Evolutionary conservation across 2,888 invertebrate species (phyloP).

Genomic region (Tetropium fuscum): DNA sequence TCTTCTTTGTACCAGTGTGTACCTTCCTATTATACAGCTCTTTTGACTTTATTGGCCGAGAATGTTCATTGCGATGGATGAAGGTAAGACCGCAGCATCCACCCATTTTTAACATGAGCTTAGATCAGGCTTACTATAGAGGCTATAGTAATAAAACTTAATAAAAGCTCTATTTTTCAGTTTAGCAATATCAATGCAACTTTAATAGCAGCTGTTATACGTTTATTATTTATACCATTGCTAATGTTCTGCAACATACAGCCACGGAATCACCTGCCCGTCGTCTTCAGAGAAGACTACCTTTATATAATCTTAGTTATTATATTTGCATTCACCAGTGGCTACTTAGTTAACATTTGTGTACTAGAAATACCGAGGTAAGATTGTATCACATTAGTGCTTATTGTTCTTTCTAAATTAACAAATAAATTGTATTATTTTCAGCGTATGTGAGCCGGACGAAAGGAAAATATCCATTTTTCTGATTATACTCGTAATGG

Average conservation of each 20-base stretch:
- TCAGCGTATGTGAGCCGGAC: not conserved
- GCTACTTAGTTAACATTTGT: constrained; percentile 3
- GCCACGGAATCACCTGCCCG: constrained; percentile 18
- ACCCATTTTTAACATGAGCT: too few relatives aligned
- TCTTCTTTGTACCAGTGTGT: constrained; percentile 32
- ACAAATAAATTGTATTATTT: not conserved
- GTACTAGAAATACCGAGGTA: not conserved
- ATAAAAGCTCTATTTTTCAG: constrained; percentile 1
- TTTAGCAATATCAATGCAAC: not conserved
- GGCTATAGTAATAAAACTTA: too few relatives aligned
- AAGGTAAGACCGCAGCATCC: too few relatives aligned
- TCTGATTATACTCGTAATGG: not conserved
- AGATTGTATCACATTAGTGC: not conserved
- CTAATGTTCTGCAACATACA: constrained; percentile 20
- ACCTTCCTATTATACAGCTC: constrained; percentile 31
- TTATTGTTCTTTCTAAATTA: not conserved
- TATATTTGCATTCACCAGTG: not conserved
- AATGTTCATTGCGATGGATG: constrained; percentile 7
- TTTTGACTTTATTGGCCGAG: constrained; percentile 43
- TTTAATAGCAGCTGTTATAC: not conserved
- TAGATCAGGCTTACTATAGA: too few relatives aligned
- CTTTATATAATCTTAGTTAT: constrained; percentile 3
- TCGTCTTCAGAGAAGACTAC: constrained; percentile 9
- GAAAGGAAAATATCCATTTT: not conserved
- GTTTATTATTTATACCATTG: constrained; percentile 3